phyloP scores from a whole-genome alignment of 1,140 invertebrate genomes.

The Cardiocondyla obscurior region DNA sequence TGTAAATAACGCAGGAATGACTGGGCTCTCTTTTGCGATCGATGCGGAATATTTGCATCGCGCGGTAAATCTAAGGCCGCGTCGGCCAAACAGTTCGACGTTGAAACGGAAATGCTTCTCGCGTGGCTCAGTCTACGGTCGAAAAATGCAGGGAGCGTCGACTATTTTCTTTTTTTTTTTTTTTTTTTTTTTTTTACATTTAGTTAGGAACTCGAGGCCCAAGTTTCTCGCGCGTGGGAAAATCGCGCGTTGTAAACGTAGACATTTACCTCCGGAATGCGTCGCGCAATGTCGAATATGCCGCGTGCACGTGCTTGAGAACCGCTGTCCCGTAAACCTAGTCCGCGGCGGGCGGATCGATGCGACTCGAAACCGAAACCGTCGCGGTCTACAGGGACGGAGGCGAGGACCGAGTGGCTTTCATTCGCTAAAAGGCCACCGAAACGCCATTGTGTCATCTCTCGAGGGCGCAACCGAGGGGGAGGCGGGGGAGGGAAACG shows the following conservation, averaged over 20 bases:
- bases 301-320: conserved; percentile 21
- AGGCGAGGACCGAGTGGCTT: conserved; percentile 23
- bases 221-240: not conserved
- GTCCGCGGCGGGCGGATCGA: not conserved
- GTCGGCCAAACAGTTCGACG: not conserved
- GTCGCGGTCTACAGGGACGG: conserved; percentile 1
- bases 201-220: too few relatives aligned
- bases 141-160: not conserved
- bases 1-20: not conserved
- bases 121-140: not conserved
- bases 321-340: conserved; percentile 24
- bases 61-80: not conserved
- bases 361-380: conserved; percentile 47
- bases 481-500: not conserved
- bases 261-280: not conserved
- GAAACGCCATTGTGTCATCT: conserved; percentile 55
- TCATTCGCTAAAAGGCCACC: conserved; percentile 58
- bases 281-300: not conserved
- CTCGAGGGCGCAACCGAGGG: not conserved
- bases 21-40: not conserved
- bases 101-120: not conserved
- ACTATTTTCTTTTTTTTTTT: too few relatives aligned
- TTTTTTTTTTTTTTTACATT: too few relatives aligned
- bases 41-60: not conserved
- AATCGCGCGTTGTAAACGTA: not conserved